Evolutionary conservation across 2,797 vertebrate species (phyloP), one percentile per base, ranked within the genome.

Genomic region (Crenichthys baileyi): DNA sequence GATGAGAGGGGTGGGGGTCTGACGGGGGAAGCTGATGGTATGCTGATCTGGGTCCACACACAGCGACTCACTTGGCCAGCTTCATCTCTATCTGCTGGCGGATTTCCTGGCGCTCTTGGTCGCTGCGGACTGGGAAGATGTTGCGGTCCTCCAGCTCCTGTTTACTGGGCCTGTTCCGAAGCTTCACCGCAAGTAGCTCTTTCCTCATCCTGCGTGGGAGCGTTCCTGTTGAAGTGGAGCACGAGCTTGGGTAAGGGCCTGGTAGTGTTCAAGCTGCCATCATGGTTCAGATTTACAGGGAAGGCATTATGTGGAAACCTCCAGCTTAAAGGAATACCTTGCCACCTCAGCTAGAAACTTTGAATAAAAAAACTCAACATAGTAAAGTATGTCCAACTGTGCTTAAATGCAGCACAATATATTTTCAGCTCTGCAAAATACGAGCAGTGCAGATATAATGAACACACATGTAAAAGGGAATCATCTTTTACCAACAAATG

Each of bases 41-140:
- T 65, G 85, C 36, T 72, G 85, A 88, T 78, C 53, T 53, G 77
- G 81, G 70, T 86, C 84, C 83, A 72, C 86, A 90, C 84, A 88
- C 75, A 83, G 82, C 51, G 2, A 96, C 98, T 97, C 95, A 99
- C 98, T 98, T 99, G 85, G 97, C 97, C 80, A 99, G 96, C 91
- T 98, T 99, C 95, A 96, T 96, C 88, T 99, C 98, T 5, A 99
- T 99, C 95, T 99, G 97, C 93, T 99, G 97, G 70, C 98, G 96
- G 84, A 98, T 98, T 80, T 98, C 97, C 95, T 98, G 97, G 2
- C 98, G 93, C 86, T 99, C 98, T 89, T 97, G 97, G 46, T 99
- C 97, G 0, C 97, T 99, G 89, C 97, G 97, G 76, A 96, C 92
- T 0, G 98, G 98, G 94, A 99, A 99, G 91, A 99, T 98, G 91